Base-by-base conservation (phyloP, 2,797 vertebrate genomes). In the Nannoperca australis region DNA sequence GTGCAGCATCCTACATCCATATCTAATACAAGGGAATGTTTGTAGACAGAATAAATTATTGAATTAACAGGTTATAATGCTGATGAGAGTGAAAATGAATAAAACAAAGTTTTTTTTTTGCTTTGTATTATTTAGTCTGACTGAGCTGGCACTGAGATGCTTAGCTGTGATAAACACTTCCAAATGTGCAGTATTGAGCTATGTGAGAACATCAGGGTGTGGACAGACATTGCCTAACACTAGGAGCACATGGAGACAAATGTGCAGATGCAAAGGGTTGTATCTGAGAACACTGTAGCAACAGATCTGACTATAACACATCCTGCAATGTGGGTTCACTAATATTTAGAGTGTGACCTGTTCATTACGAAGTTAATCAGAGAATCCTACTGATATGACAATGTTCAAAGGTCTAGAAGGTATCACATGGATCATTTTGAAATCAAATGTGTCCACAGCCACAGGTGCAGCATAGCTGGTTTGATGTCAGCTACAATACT, bases 81-180 rank as follows among this genome's bases (percentile, higher is more conserved):
- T 40, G 76, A 72, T 7, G 30, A 60, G 62, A 54, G 84, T 45
- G 77, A 81, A 83, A 84, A 86, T 58, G 51, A 79, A 86, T 67
- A 76, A 82, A 85, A 85, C 34, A 76, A 78, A 86, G 83, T 63
- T 73, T 80, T 88, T 86, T 79, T 78, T 81, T 82, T 75, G 76
- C 83, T 85, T 71, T 83, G 72, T 40, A 70, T 83, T 85, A 86
- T 86, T 87, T 88, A 72, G 74, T 79, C 85, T 51, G 86, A 85
- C 79, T 76, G 81, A 83, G 53, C 61, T 64, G 81, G 63, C 79
- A 53, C 63, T 63, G 75, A 66, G 73, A 86, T 71, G 55, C 75
- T 79, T 74, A 81, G 78, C 84, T 89, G 87, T 84, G 83, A 92
- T 80, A 76, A 86, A 79, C 84, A 86, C 86, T 86, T 83, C 63